Base-by-base conservation (phyloP, 2,113 vertebrate species). In the Lepus americanus region DNA sequence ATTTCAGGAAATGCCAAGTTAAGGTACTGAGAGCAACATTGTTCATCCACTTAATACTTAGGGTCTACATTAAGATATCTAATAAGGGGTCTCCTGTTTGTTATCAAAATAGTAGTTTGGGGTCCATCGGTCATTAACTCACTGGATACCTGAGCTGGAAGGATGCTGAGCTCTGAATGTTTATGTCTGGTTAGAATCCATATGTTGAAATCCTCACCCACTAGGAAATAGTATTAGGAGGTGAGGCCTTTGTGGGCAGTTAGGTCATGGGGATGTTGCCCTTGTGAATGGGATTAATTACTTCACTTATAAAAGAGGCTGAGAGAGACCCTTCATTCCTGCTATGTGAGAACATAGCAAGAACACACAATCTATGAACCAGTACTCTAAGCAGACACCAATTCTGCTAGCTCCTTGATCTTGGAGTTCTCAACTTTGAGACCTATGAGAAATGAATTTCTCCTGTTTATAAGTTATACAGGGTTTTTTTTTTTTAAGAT, bases 1-100 rank as follows among this genome's bases (percentile, higher is more conserved):
- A 78, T 69, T 31, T 95, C 49, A 94, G 86, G 44, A 95, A 92
- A 77, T 95, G 70, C 92, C 64, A 87, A 53, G 25, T 92, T 95
- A 72, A 81, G 67, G 31, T 89, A 64, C 63, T 94, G 36, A 87
- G 80, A 73, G 33, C 33, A 87, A 29, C 36, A 66, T 76, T 91
- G 82, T 4, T 82, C 85, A 88, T 77, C 63, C 61, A 78, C 3
- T 9, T 67, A 63, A 66, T 55, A 76, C n/a, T 74, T 33, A 29
- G 4, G 19, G 25, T 89, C 20, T 76, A 14, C 9, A 1, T 93
- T 86, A 63, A 89, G 76, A 17, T n/a, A 70, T 63, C 20, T 74
- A 29, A 25, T 81, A 78, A 87, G 51, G 33, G 59, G 33, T 77
- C 31, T 39, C 77, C 73, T 72, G 33, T 63, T 78, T 72, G 33